Evolutionary conservation across 2,888 invertebrate genomes (phyloP).

Genomic region (Agrochola lota): DNA sequence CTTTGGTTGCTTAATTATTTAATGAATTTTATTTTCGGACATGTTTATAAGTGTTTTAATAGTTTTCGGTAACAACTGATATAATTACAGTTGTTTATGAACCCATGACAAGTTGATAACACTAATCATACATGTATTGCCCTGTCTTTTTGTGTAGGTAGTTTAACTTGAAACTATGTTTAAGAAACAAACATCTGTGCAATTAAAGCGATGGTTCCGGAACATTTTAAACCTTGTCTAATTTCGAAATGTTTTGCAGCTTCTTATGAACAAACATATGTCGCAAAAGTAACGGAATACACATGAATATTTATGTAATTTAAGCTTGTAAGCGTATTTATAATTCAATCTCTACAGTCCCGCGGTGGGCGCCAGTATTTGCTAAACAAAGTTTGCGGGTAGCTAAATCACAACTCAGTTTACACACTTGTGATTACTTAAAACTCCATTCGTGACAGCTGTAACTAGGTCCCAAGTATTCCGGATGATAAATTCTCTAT

Average conservation of each 20-base stretch:
- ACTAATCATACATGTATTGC: neutral
- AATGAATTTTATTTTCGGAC: neutral
- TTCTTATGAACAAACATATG: constrained; percentile 59
- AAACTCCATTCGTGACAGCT: constrained; percentile 50
- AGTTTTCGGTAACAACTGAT: neutral
- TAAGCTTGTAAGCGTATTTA: constrained; percentile 71
- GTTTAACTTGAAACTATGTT: neutral
- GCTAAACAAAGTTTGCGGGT: constrained; percentile 73
- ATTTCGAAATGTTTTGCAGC: constrained; percentile 56
- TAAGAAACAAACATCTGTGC: neutral
- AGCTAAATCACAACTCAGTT: constrained; percentile 70
- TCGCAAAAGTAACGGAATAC: constrained; percentile 57
- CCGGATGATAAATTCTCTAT: constrained; percentile 34
- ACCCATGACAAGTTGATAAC: neutral
- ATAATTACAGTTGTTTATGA: neutral
- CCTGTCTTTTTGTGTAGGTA: neutral
- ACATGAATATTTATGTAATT: constrained; percentile 80
- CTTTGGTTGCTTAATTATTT: neutral
- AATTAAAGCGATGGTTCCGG: neutral
- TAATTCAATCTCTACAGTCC: constrained; percentile 75
- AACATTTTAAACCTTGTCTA: constrained; percentile 31
- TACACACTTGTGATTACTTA: constrained; percentile 69
- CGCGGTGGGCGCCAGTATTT: constrained; percentile 75
- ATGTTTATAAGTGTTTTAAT: neutral
- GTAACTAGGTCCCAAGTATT: constrained; percentile 35